These are phyloP conservation scores for Pimephales promelas DNA, from an alignment of 2,113 vertebrate genomes.

Conservation along the genomic window DNA sequence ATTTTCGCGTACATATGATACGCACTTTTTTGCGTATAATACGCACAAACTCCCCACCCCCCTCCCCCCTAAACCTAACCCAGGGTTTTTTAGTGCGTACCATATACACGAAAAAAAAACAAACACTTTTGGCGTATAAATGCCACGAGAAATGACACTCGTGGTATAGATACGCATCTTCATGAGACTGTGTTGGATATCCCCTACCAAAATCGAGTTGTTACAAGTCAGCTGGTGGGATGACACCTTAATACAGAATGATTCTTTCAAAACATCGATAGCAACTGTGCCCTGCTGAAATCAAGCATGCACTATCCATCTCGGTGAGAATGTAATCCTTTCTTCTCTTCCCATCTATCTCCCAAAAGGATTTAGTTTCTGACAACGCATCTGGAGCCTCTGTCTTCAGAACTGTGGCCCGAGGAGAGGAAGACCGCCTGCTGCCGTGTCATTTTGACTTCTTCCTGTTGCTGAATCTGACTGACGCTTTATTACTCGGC, in stretches of 20 bases:
- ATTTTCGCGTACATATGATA: no score
- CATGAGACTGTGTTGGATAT: no score
- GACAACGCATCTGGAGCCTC: conserved; percentile 51
- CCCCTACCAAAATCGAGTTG: neutral
- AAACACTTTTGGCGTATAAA: no score
- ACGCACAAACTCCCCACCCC: no score
- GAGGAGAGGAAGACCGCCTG: conserved; percentile 2
- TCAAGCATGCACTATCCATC: conserved; percentile 26
- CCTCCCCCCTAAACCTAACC: no score
- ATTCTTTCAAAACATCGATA: conserved; percentile 1
- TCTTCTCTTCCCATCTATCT: conserved; percentile 48
- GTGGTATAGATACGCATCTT: no score
- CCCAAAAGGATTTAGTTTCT: conserved; percentile 56
- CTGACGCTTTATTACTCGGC: neutral
- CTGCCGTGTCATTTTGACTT: conserved; percentile 32
- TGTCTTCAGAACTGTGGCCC: conserved; percentile 24
- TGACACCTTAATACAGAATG: neutral
- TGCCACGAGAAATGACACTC: no score
- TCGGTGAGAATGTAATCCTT: conserved; percentile 15
- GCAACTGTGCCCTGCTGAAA: neutral
- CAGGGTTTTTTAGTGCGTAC: no score
- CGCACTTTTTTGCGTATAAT: no score
- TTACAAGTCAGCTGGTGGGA: neutral
- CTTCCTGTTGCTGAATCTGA: conserved; percentile 39
- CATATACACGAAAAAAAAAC: no score